Conservation (phyloP, 2,113 vertebrate species). For the Onychostruthus taczanowskii region DNA sequence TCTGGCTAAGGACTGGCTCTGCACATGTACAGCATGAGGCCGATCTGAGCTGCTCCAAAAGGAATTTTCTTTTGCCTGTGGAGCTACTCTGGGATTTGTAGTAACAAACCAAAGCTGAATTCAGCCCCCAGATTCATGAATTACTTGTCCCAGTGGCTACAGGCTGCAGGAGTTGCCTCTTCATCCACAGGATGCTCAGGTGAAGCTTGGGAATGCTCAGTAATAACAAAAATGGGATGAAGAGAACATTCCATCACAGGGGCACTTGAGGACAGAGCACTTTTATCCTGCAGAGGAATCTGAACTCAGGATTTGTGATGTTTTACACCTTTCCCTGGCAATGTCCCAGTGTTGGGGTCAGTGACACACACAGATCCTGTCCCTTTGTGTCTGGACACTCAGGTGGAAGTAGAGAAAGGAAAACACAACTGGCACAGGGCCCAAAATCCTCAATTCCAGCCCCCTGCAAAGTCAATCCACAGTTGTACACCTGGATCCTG, state of each 20-base stretch:
- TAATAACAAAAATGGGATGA: background rate
- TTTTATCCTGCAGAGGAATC: background rate
- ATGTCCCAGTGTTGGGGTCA: too few relatives aligned
- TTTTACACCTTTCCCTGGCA: background rate
- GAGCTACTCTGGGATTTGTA: background rate
- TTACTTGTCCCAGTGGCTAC: background rate
- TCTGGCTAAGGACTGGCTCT: background rate
- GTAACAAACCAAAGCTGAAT: background rate
- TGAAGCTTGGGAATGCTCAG: background rate
- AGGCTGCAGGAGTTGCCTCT: background rate
- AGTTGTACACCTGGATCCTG: background rate
- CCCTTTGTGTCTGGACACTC: fast-evolving
- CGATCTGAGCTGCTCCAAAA: background rate
- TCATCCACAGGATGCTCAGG: background rate
- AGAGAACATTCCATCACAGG: background rate
- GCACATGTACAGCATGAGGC: background rate
- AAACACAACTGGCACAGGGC: background rate
- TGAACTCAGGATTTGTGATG: background rate
- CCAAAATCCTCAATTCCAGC: background rate
- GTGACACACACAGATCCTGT: background rate
- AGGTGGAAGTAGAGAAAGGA: background rate
- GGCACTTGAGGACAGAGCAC: background rate
- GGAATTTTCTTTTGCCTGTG: background rate
- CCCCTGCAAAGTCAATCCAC: background rate
- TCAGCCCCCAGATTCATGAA: background rate